phyloP scores from a whole-genome alignment of 2,797 vertebrate genomes.

The Chiroxiphia lanceolata region DNA sequence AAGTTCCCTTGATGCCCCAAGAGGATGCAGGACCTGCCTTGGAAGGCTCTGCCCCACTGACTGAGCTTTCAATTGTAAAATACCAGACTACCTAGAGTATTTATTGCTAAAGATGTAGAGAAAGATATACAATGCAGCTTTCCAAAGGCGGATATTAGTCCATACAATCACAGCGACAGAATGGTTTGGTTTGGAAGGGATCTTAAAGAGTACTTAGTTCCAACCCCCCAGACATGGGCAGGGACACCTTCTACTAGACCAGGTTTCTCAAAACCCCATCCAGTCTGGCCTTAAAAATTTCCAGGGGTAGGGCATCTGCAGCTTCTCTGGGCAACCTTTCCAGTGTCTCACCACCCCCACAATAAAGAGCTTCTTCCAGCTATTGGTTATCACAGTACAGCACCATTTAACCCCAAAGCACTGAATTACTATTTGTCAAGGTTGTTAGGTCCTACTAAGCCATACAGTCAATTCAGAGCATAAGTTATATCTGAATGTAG shows the following conservation, averaged over 20 bases:
- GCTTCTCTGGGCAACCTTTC: background rate
- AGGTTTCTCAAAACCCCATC: background rate
- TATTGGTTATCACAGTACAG: background rate
- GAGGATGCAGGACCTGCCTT: background rate
- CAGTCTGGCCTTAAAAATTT: background rate
- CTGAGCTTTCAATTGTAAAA: background rate
- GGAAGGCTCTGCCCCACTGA: background rate
- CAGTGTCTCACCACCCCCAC: background rate
- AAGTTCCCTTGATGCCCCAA: background rate
- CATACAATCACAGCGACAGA: background rate
- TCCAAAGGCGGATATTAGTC: background rate
- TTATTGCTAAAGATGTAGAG: background rate
- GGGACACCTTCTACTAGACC: background rate
- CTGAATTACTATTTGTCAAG: background rate
- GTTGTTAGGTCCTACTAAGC: background rate
- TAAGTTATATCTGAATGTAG: rapidly evolving
- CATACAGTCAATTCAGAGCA: background rate
- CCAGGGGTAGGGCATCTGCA: background rate
- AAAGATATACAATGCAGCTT: background rate
- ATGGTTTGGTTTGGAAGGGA: background rate
- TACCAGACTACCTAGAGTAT: background rate
- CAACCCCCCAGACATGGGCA: background rate
- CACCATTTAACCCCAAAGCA: background rate
- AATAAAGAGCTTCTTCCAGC: background rate
- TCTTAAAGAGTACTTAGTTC: background rate